phyloP scores from a whole-genome alignment of 2,113 vertebrate species.

The Gulo gulo region DNA sequence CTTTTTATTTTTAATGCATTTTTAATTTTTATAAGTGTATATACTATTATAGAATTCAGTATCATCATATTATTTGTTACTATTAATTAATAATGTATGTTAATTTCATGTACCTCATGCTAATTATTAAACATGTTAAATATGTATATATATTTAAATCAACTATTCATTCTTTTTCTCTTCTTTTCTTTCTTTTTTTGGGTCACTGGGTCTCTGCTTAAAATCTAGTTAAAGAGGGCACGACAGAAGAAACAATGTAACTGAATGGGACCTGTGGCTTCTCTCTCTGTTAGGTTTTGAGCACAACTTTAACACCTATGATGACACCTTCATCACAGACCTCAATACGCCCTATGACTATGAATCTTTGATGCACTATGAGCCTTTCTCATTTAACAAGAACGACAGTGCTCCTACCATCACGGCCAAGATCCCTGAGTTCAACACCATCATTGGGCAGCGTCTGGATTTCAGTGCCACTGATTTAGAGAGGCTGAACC shows the following conservation, averaged over 20 bases:
- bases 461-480: conserved; percentile 90
- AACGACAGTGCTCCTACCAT: conserved; percentile 88
- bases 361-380: conserved; percentile 94
- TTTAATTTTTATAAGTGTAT: background rate
- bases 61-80: background rate
- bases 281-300: conserved; percentile 78
- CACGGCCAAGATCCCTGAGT: conserved; percentile 92
- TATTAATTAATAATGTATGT: background rate
- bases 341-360: conserved; percentile 96
- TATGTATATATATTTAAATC: background rate
- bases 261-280: background rate
- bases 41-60: background rate
- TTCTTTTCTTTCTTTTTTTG: background rate
- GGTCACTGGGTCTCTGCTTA: background rate
- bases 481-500: conserved; percentile 90
- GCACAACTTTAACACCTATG: conserved; percentile 91
- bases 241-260: background rate
- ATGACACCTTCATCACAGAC: conserved; percentile 88
- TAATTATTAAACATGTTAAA: background rate
- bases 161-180: background rate
- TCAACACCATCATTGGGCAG: conserved; percentile 91
- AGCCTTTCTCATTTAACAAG: conserved; percentile 92
- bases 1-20: background rate
- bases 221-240: background rate
- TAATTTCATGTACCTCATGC: background rate